phyloP scores from a whole-genome alignment of 2,797 vertebrate species.

The Amblyraja radiata region DNA sequence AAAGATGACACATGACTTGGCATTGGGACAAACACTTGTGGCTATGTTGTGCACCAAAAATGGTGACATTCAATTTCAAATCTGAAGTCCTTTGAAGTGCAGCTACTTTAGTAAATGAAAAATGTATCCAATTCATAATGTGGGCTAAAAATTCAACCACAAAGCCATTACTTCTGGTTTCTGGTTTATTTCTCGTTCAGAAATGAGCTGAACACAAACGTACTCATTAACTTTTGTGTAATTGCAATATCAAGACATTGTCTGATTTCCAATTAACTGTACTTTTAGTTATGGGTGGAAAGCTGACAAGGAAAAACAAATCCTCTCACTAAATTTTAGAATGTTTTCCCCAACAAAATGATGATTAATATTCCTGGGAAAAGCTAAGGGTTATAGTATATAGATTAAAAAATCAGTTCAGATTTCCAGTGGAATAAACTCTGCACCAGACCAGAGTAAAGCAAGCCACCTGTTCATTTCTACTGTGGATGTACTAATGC shows the following conservation, averaged over 20 bases:
- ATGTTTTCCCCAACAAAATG: background rate
- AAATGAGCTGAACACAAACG: background rate
- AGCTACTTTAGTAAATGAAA: background rate
- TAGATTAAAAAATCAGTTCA: background rate
- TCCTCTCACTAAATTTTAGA: background rate
- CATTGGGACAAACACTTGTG: too few species aligned
- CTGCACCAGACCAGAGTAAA: background rate
- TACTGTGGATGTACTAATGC: background rate
- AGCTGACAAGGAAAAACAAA: background rate
- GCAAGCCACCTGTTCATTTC: slow-evolving; percentile 6
- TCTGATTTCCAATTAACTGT: background rate
- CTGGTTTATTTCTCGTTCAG: background rate
- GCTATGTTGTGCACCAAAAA: too few species aligned
- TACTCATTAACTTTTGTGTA: background rate
- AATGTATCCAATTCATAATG: background rate
- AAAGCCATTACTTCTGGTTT: background rate
- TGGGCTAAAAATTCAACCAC: background rate
- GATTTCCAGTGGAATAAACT: background rate
- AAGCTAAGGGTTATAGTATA: background rate
- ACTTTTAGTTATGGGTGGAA: background rate
- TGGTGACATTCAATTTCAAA: too few species aligned
- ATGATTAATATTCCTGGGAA: background rate
- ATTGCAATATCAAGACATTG: background rate
- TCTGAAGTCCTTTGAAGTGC: background rate
- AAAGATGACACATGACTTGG: too few species aligned